Evolutionary conservation across 2,888 invertebrate species (phyloP), one percentile per base, ranked within the genome.

Genomic region (Polyploca ridens): DNA sequence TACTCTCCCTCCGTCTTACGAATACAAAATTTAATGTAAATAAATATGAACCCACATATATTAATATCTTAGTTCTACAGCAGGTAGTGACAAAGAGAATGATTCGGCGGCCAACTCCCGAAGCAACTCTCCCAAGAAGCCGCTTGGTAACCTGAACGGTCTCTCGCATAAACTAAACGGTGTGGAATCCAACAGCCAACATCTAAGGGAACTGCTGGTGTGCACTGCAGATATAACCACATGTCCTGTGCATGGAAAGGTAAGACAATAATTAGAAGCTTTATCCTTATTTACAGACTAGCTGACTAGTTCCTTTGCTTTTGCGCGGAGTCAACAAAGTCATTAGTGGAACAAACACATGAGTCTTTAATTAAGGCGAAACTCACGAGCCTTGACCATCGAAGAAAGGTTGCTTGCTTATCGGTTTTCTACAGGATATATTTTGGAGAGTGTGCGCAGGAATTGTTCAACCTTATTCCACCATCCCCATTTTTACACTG

Each of bases 231-330:
- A 97, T 74, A 86, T 91, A 0, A 85, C 86, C 60, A 95, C 95
- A 0, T 99, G 99, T 84, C 95, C 95, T 0, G 97, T 98, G 1
- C 99, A 99, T 82, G 95, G 93, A 0, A 91, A 89, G 86, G 93
- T 91, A 59, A 67, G 10, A 5, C 14, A 0, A 49, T 16, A 7
- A 1, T 35, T 35, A 3, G 14, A 2, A 46, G 14, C 13, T 46
- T 14, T 46, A 46, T 44, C 41, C 4, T 6, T 41, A 6, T 6
- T 35, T 1, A 6, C 7, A 5, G 1, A 35, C 35, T 35, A 35
- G 35, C 35, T 35, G 5, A n/a, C n/a, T n/a, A n/a, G n/a, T n/a
- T n/a, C n/a, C n/a, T n/a, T n/a, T n/a, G n/a, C n/a, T n/a, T n/a
- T n/a, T n/a, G n/a, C n/a, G n/a, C n/a, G n/a, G n/a, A n/a, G n/a